Conservation (phyloP, 2,888 invertebrate genomes). For the Chymomyza procnemis region DNA sequence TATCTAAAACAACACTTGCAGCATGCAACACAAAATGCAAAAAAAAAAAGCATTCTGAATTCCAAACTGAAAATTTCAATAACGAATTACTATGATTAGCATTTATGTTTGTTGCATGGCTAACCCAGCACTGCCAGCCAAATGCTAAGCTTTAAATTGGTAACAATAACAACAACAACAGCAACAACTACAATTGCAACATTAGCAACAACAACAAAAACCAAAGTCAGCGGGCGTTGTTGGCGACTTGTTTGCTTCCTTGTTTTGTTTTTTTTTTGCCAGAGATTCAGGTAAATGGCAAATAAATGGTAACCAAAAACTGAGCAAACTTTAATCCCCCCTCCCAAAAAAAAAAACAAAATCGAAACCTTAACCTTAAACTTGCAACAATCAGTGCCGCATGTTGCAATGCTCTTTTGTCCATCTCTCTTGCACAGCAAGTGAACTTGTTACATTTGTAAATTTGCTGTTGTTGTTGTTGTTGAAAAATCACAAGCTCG, state of each 20-base stretch:
- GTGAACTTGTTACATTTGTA: slow-evolving; percentile 35
- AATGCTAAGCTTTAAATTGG: slow-evolving; percentile 38
- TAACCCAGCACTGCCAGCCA: not conserved
- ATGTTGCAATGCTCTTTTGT: not conserved
- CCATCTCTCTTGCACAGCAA: slow-evolving; percentile 7
- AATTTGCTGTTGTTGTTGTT: slow-evolving; percentile 42
- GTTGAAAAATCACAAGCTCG: slow-evolving; percentile 24
- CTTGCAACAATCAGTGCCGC: slow-evolving; percentile 47
- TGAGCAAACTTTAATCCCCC: not conserved
- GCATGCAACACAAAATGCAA: slow-evolving; percentile 10
- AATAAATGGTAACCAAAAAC: slow-evolving; percentile 16
- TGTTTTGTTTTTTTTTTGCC: slow-evolving; percentile 26
- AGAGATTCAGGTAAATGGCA: not conserved
- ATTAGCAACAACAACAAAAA: not conserved
- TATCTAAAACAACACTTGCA: slow-evolving; percentile 28
- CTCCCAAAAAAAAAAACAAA: slow-evolving; percentile 51
- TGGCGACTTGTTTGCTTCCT: slow-evolving; percentile 53
- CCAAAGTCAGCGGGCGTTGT: slow-evolving; percentile 14
- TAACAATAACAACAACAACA: slow-evolving; percentile 30
- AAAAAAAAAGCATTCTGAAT: slow-evolving; percentile 32
- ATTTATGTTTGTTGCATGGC: slow-evolving; percentile 46
- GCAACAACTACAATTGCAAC: not conserved
- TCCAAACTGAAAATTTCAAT: slow-evolving; percentile 60
- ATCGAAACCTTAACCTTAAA: slow-evolving; percentile 71
- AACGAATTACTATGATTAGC: slow-evolving; percentile 71